Evolutionary conservation across 2,888 invertebrate genomes (phyloP).

Genomic region (Pogonocherus hispidulus): DNA sequence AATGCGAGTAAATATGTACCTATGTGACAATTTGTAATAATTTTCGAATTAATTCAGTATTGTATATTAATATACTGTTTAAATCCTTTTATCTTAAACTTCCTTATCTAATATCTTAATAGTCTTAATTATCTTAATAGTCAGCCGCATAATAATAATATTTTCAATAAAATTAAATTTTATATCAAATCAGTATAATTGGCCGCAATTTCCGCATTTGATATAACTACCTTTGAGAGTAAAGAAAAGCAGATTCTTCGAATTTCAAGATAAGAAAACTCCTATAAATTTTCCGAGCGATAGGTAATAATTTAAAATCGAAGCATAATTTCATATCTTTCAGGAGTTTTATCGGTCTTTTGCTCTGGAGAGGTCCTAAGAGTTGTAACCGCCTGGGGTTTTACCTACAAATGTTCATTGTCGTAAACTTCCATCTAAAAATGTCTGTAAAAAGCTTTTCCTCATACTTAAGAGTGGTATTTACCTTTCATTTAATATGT

Average conservation of each 20-base stretch:
- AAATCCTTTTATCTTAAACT: too few species aligned
- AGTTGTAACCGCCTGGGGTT: slow-evolving; percentile 1
- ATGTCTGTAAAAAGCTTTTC: neutral
- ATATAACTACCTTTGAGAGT: neutral
- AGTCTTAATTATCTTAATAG: too few species aligned
- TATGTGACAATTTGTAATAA: too few species aligned
- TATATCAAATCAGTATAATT: too few species aligned
- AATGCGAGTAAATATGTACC: too few species aligned
- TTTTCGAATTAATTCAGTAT: too few species aligned
- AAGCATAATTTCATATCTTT: slow-evolving; percentile 11
- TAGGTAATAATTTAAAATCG: slow-evolving; percentile 1
- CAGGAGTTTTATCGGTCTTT: slow-evolving; percentile 1
- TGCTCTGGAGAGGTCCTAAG: neutral
- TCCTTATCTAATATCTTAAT: too few species aligned
- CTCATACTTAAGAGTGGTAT: neutral
- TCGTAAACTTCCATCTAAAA: neutral
- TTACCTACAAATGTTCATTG: slow-evolving; percentile 7
- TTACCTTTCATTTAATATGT: too few species aligned
- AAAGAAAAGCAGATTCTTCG: neutral
- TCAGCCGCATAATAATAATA: too few species aligned
- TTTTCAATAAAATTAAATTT: too few species aligned
- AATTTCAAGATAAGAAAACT: neutral
- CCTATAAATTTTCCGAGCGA: neutral
- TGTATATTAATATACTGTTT: too few species aligned
- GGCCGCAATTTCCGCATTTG: neutral